Evolutionary conservation across 2,113 vertebrate genomes (phyloP), one percentile per base, ranked within the genome.

Genomic region (Lampris incognitus): DNA sequence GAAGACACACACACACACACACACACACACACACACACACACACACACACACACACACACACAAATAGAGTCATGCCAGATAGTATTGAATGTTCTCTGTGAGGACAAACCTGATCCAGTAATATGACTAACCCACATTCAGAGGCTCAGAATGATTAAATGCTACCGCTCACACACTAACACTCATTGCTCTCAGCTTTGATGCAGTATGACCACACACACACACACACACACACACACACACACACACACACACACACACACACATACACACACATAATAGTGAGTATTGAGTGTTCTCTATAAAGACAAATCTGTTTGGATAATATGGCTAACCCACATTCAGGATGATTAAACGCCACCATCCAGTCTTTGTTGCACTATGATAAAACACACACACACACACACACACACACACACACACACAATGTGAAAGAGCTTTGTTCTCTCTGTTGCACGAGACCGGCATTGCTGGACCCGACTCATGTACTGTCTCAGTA

Each of bases 51-150:
- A 59, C 42, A 56, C n/a, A 68, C 41, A 66, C 66, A 75, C 40
- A 66, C 37, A 9, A 64, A 39, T 49, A 62, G 36, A n/a, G n/a
- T 5, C 6, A 10, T 46, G 52, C 56, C 74, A 78, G 55, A 48
- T n/a, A 63, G 62, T 85, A 71, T 71, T 76, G 66, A 83, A 71
- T 82, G 62, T 72, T 74, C 78, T 81, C 69, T 74, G 10, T 69
- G 66, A 66, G 62, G 78, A 63, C 58, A 74, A 63, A 68, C 79
- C 50, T 62, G 66, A 87, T 84, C 73, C 55, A 63, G 61, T 83
- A 72, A 75, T 72, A 61, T 63, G 57, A 63, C 77, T 89, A 81
- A 82, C 78, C 85, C 67, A 85, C 69, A 77, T 85, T 68, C 68
- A 81, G 68, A 54, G 72, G 61, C 64, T 76, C 66, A 77, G 54